Base-by-base conservation (phyloP, 2,888 invertebrate genomes). In the Sinopyrophorus schimmeli region DNA sequence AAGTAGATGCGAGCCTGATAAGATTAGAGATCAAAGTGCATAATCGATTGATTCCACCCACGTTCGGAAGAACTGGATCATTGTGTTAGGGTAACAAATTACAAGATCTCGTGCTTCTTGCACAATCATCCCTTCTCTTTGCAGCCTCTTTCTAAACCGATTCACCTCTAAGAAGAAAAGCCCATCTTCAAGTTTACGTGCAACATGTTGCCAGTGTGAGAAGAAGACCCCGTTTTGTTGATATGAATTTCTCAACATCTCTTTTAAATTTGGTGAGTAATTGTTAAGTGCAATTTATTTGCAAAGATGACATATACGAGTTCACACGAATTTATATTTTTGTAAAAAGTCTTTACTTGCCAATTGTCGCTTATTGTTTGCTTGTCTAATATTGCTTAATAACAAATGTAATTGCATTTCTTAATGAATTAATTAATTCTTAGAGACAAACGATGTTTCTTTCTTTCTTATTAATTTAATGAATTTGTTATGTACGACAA, bases 121-220 rank as follows among this genome's bases (percentile, higher is more conserved):
- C 59, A 63, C 50, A 50, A 48, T 51, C 40, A 53, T 59, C 64
- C 61, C 63, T 62, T 62, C 63, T 64, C 62, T 59, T 48, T 20
- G 23, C 28, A 32, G 47, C 31, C 27, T 41, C 44, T 35, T 47
- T 41, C 41, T 47, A 49, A 52, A 48, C n/a, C 42, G 48, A 48
- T 52, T 30, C 46, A 43, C 32, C 39, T 37, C 42, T 42, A 35
- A 47, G 49, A 47, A n/a, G n/a, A n/a, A n/a, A n/a, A n/a, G n/a
- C n/a, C n/a, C n/a, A n/a, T n/a, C n/a, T n/a, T n/a, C n/a, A 47
- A 24, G 27, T 31, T 26, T 32, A 32, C 32, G 24, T 24, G 10
- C 31, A 32, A 28, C 32, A 47, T 47, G 47, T 14, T 41, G 31
- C 40, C 32, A n/a, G 50, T 50, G 48, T 53, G 53, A 53, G 47